Percentiles rank a stretch among this genome's conserved stretches.
These are phyloP conservation scores for Apotomis betuletana DNA, from an alignment of 2,888 invertebrate species.

Conservation along the genomic window DNA sequence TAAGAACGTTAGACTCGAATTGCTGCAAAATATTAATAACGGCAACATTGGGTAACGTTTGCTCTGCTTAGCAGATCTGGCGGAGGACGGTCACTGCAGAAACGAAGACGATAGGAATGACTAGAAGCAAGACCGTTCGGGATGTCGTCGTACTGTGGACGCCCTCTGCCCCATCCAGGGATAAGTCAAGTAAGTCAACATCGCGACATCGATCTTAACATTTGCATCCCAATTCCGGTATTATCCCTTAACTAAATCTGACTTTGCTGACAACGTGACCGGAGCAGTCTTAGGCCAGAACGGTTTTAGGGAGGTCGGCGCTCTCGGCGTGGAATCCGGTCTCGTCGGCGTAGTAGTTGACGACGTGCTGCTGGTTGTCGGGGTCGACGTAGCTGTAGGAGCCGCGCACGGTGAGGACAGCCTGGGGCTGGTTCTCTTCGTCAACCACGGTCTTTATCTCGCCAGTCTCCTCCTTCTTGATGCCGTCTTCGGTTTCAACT, in stretches of 20 bases:
- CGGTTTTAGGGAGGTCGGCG: conserved; percentile 81
- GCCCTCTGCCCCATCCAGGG: too few relatives aligned
- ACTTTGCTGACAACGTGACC: background rate
- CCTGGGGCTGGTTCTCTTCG: conserved; percentile 83
- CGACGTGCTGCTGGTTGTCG: conserved; percentile 78
- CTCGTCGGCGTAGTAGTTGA: conserved; percentile 85
- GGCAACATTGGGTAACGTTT: too few relatives aligned
- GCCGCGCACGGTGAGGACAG: conserved; percentile 84
- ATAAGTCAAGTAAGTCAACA: too few relatives aligned
- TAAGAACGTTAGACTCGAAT: too few relatives aligned
- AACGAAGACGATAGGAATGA: too few relatives aligned
- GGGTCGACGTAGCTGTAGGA: conserved; percentile 80
- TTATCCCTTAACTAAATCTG: background rate
- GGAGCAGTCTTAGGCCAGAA: background rate
- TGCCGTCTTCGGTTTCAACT: conserved; percentile 83
- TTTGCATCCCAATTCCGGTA: too few relatives aligned
- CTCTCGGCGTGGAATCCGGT: conserved; percentile 85
- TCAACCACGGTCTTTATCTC: conserved; percentile 67
- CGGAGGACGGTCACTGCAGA: too few relatives aligned
- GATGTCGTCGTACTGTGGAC: too few relatives aligned
- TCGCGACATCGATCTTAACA: too few relatives aligned
- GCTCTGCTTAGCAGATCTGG: too few relatives aligned
- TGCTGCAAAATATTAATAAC: too few relatives aligned
- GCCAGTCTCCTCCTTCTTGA: conserved; percentile 78
- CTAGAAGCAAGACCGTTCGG: too few relatives aligned